phyloP scores from a whole-genome alignment of 2,888 invertebrate species.

The Habroteleia sp. region DNA sequence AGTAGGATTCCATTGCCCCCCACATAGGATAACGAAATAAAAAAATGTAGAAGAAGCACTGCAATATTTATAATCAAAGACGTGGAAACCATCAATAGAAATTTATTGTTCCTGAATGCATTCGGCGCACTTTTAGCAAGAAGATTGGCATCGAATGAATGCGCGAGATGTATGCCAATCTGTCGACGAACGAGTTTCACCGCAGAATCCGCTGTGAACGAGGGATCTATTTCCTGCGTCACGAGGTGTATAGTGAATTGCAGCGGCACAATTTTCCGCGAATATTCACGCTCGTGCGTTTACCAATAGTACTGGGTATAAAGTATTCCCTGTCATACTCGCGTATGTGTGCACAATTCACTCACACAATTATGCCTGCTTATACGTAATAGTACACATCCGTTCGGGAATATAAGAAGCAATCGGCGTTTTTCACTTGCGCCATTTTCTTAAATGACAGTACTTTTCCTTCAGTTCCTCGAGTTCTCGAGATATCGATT shows the following conservation, averaged over 20 bases:
- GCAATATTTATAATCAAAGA: slow-evolving; percentile 45
- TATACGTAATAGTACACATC: background rate
- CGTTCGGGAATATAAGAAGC: slow-evolving; percentile 45
- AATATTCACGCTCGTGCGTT: slow-evolving; percentile 63
- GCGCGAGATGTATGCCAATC: slow-evolving; percentile 70
- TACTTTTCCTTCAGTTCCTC: slow-evolving; percentile 33
- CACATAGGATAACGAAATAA: too few species aligned
- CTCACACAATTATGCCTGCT: slow-evolving; percentile 5
- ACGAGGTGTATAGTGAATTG: slow-evolving; percentile 57
- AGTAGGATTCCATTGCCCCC: too few species aligned
- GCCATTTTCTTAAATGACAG: slow-evolving; percentile 61
- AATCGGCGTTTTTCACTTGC: slow-evolving; percentile 57
- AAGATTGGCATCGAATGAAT: slow-evolving; percentile 66
- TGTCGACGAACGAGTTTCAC: slow-evolving; percentile 61
- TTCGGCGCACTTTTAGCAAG: slow-evolving; percentile 64
- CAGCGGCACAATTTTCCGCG: slow-evolving; percentile 63
- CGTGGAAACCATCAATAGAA: slow-evolving; percentile 49
- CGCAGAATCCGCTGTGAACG: slow-evolving; percentile 57
- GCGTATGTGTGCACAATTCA: slow-evolving; percentile 23
- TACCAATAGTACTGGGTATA: slow-evolving; percentile 59
- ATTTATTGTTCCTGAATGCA: slow-evolving; percentile 63
- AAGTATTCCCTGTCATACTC: slow-evolving; percentile 56
- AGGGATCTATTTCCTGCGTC: slow-evolving; percentile 63
- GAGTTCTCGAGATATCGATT: slow-evolving; percentile 42
- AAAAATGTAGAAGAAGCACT: too few species aligned